A percentile compares a stretch with the other conserved stretches of the same genome.
These are phyloP conservation scores for Lasioglossum villosulum DNA, from an alignment of 2,888 invertebrate species.

Conservation along the genomic window DNA sequence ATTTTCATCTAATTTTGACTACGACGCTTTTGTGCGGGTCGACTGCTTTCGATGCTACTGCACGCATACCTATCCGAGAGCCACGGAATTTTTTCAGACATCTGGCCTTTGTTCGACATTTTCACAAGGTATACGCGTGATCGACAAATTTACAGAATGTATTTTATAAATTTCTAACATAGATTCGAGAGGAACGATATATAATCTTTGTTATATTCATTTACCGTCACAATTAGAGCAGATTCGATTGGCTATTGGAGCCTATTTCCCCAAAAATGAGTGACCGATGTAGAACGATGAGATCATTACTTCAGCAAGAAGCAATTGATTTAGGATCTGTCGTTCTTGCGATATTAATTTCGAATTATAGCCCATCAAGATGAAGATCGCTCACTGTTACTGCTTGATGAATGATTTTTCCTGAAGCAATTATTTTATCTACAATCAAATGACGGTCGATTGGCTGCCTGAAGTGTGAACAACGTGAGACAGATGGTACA, in stretches of 20 bases:
- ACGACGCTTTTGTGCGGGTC: neutral
- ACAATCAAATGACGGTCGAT: neutral
- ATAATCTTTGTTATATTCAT: neutral
- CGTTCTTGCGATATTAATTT: neutral
- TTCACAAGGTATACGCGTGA: no score
- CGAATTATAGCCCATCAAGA: neutral
- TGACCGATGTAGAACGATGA: neutral
- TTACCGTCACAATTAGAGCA: neutral
- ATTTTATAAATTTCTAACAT: no score
- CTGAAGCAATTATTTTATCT: neutral
- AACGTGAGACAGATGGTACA: neutral
- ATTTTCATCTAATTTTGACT: slow-evolving; percentile 5
- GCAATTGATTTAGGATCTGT: neutral
- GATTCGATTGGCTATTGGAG: neutral
- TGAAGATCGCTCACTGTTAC: neutral
- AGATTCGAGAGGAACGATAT: neutral
- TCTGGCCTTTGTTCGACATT: neutral
- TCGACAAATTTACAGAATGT: no score
- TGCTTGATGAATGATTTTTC: neutral
- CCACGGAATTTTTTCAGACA: neutral
- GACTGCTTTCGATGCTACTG: neutral
- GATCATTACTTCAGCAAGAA: neutral
- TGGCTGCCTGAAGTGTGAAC: neutral
- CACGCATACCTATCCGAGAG: neutral
- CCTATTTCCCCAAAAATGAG: neutral